Base-by-base conservation (phyloP, 1,140 invertebrate genomes). In the Phenacoccus solenopsis region DNA sequence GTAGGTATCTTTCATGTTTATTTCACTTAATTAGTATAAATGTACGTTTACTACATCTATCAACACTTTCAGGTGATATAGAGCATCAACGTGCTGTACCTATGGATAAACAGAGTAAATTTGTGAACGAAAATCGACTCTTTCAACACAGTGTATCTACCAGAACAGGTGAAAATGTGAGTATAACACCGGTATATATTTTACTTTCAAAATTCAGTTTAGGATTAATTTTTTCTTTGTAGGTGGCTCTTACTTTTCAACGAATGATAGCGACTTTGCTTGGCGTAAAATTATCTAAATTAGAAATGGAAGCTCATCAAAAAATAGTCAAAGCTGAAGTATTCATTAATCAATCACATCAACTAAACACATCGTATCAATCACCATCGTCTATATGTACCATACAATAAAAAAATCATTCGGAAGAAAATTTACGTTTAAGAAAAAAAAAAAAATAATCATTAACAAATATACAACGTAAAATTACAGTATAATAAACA, bases 161-260 rank as follows among this genome's bases (percentile, higher is more conserved):
- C 12, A 88, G 91, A 79, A 94, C 92, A 28, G 92, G 92, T 12
- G 93, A 96, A 83, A 88, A 87, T 79, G 91, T 94, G 80, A 83
- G 80, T 78, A 27, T 28, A 28, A 27, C 13, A 7, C 30, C 5
- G n/a, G n/a, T n/a, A n/a, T n/a, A n/a, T n/a, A 32, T 13, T 32
- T 32, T 49, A 2, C 20, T 16, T 16, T 49, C 38, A n/a, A 5
- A 9, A 16, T 16, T 49, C 20, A 49, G 12, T 32, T 32, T 13
- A 32, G 5, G 5, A 32, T n/a, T 49, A n/a, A 9, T 16, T 49
- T 49, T 49, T 4, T 49, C 7, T 64, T 64, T 10, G 25, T 16
- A 64, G 59, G 59, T 64, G 9, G 21, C 59, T 24, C 16, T 64
- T 20, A 64, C 22, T 16, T 64, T 64, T 64, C 59, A 64, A 64